Evolutionary conservation across 2,113 vertebrate species (phyloP), one percentile per base, ranked within the genome.

Genomic region (Pedetes capensis): DNA sequence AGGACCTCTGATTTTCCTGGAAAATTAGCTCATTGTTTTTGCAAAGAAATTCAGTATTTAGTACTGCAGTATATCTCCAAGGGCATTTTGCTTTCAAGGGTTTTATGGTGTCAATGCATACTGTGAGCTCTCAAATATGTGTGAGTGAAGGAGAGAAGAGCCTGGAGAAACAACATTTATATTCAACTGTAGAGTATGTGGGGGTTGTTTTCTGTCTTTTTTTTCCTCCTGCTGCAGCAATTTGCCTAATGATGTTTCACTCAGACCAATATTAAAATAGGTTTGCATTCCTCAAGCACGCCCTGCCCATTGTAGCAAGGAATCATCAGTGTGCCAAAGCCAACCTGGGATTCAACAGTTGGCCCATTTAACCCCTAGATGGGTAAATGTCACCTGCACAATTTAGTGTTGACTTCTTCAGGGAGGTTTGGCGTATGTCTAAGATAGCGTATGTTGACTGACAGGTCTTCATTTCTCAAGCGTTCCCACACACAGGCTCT

Each of bases 211-310:
- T 71, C 44, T 71, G 42, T 74, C 49, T 57, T 63, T 84, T 66
- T 78, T 55, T 61, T n/a, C 17, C 83, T 44, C 34, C 80, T 64
- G 53, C 32, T 37, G 64, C 44, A 88, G 79, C 47, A 71, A 88
- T 95, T 96, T 96, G 74, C 85, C 91, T 95, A 92, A 94, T 89
- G 79, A 80, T 87, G 79, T 80, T 96, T 93, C 95, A 44, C 79
- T 93, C 61, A 51, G 47, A 79, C 83, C 94, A 88, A 78, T 94
- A 75, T 74, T 61, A 88, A 87, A 89, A 55, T 92, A 84, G 87
- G 72, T 93, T 63, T 96, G 68, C 71, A 78, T 87, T 91, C 79
- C 80, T 92, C 49, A 29, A 95, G 91, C 72, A 71, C 59, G n/a
- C 81, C 34, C 59, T 44, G 51, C 80, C 32, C 71, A 8, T 71